phyloP scores from a whole-genome alignment of 92 coral and sea anemone species.

The Parazoanthus darwini region DNA sequence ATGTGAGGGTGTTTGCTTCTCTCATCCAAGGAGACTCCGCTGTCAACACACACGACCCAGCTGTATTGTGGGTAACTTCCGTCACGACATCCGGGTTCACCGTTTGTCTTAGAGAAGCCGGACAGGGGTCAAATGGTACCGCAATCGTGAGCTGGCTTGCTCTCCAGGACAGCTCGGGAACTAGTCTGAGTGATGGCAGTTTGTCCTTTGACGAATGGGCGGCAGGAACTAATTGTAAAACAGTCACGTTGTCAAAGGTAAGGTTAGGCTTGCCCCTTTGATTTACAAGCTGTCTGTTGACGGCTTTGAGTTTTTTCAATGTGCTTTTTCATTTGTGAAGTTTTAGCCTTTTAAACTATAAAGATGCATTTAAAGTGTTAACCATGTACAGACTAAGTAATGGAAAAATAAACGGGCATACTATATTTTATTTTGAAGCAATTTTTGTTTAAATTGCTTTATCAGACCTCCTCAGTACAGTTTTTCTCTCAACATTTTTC shows the following conservation, averaged over 20 bases:
- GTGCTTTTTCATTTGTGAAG: too few relatives aligned
- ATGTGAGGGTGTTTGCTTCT: constrained; percentile 44
- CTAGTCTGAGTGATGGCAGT: constrained; percentile 22
- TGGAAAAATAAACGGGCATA: too few relatives aligned
- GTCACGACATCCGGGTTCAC: constrained; percentile 54
- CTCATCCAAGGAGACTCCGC: constrained; percentile 43
- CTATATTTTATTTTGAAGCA: too few relatives aligned
- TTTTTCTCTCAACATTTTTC: background rate
- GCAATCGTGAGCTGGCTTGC: constrained; percentile 51
- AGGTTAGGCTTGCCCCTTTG: too few relatives aligned
- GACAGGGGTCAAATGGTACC: constrained; percentile 37
- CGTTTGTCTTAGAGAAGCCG: constrained; percentile 49
- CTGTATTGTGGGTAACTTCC: constrained; percentile 53
- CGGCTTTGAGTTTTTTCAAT: too few relatives aligned
- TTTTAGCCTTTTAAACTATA: too few relatives aligned
- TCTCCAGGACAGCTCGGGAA: constrained; percentile 41
- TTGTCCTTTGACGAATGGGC: constrained; percentile 34
- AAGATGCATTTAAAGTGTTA: too few relatives aligned
- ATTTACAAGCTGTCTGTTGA: too few relatives aligned
- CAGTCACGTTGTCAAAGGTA: constrained; percentile 13
- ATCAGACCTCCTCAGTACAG: background rate
- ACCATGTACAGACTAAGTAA: too few relatives aligned
- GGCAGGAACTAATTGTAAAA: constrained; percentile 18
- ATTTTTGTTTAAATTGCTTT: too few relatives aligned
- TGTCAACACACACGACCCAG: constrained; percentile 53